Percentiles rank a stretch among this genome's conserved stretches.
Evolutionary conservation across 2,797 vertebrate genomes (phyloP).

Genomic region (Hyperoplus lanceolatus): DNA sequence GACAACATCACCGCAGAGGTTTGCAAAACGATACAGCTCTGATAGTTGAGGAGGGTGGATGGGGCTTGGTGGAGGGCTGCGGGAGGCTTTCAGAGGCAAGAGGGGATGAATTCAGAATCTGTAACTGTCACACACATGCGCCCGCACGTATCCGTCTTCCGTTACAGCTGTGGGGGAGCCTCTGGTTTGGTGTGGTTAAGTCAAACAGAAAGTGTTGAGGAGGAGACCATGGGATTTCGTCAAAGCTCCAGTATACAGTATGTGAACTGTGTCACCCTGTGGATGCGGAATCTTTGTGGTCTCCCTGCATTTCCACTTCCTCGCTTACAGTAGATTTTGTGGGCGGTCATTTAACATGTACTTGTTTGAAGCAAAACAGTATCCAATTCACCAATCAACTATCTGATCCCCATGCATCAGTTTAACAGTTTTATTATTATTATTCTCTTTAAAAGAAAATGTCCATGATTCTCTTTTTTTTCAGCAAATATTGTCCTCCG

Average conservation of each 20-base stretch:
- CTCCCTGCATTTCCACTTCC: slow-evolving; percentile 11
- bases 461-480: neutral
- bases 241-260: slow-evolving; percentile 21
- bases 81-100: slow-evolving; percentile 61
- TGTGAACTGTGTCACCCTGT: slow-evolving; percentile 46
- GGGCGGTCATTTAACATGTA: neutral
- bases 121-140: slow-evolving; percentile 68
- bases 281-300: slow-evolving; percentile 32
- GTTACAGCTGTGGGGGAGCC: slow-evolving; percentile 59
- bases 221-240: slow-evolving; percentile 50
- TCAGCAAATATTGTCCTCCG: neutral
- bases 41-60: slow-evolving; percentile 77
- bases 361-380: neutral
- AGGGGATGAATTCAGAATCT: slow-evolving; percentile 78
- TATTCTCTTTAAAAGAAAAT: neutral
- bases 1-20: slow-evolving; percentile 85
- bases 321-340: slow-evolving; percentile 2
- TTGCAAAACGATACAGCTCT: slow-evolving; percentile 84
- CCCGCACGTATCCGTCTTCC: slow-evolving; percentile 53
- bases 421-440: slow-evolving; percentile 1
- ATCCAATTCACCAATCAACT: neutral
- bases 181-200: slow-evolving; percentile 54
- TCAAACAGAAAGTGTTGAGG: slow-evolving; percentile 54
- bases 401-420: neutral
- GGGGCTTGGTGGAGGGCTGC: slow-evolving; percentile 52